Evolutionary conservation across 2,888 invertebrate genomes (phyloP).

Genomic region (Dicroscelio sp.): DNA sequence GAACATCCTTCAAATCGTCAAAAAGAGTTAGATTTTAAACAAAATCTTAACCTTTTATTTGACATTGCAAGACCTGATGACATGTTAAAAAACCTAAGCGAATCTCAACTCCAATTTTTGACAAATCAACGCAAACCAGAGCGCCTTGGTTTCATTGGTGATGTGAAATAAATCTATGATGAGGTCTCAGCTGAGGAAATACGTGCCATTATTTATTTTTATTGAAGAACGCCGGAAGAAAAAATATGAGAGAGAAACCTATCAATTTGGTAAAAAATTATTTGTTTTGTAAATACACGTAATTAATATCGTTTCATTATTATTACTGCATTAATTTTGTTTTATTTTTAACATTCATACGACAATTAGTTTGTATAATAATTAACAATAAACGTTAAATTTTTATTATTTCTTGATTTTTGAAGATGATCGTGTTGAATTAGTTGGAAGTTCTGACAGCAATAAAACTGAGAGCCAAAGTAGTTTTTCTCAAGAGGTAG

Average conservation of each 20-base stretch:
- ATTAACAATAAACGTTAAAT: no score
- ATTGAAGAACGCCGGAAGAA: slow-evolving; percentile 2
- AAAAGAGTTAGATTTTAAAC: neutral
- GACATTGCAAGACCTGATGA: slow-evolving; percentile 5
- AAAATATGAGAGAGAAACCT: neutral
- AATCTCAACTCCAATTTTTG: neutral
- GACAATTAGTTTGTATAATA: no score
- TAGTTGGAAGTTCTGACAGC: slow-evolving; percentile 14
- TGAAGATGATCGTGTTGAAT: slow-evolving; percentile 28
- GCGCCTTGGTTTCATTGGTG: slow-evolving; percentile 20
- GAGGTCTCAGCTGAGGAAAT: slow-evolving; percentile 7
- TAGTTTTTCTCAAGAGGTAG: slow-evolving; percentile 13
- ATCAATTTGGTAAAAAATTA: slow-evolving; percentile 10
- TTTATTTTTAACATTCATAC: no score
- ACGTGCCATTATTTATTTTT: neutral
- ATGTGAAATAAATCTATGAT: slow-evolving; percentile 16
- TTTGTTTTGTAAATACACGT: neutral
- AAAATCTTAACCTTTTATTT: neutral
- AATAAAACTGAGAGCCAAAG: neutral
- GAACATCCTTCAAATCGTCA: neutral
- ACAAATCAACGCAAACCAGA: slow-evolving; percentile 28
- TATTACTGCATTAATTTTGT: no score
- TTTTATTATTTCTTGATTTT: no score
- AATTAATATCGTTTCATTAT: no score
- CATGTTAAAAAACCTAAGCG: neutral